Base-by-base conservation (phyloP, 1,140 invertebrate genomes). In the Harlomillsia oculata region DNA sequence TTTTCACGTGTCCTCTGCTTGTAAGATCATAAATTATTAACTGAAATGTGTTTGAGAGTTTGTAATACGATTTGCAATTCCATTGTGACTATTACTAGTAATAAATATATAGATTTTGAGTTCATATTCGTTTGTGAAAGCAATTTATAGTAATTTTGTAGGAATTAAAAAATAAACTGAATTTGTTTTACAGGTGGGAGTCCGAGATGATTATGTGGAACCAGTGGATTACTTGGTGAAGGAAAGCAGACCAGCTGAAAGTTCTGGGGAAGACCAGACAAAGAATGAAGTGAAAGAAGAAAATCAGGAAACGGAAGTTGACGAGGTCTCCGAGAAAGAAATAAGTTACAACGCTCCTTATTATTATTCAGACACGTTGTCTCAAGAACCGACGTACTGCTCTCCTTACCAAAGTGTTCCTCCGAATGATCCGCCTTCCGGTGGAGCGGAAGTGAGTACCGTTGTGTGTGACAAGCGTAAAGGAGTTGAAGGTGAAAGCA, bases 361-460 rank as follows among this genome's bases (percentile, higher is more conserved):
- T 30, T 63, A 63, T 36, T 63, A 63, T 28, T 63, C 61, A 6
- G 61, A 63, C 49, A 63, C 61, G 20, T 41, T 63, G 13, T 59
- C 58, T 28, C 34, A 41, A 25, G 52, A 56, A 28, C 53, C 53
- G 9, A 32, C 53, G n/a, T 56, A 56, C 26, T 56, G 53, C 45
- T 48, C 44, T 20, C 53, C 53, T 20, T 40, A 16, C 34, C 28
- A 20, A 16, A 21, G 28, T 13, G 46, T 49, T 30, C 8, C 11
- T 9, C 5, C 8, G 26, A 45, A 28, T 18, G 16, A 41, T 18
- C 6, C 11, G 6, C 11, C 11, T 18, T 8, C 39, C 39, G 18
- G 39, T 18, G 8, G 6, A 6, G 16, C 39, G 11, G 39, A 14
- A 14, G 39, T 14, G 11, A 41, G 16, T 20, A 14, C 11, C 16